phyloP scores from a whole-genome alignment of 2,113 vertebrate genomes.

The Albula goreensis region DNA sequence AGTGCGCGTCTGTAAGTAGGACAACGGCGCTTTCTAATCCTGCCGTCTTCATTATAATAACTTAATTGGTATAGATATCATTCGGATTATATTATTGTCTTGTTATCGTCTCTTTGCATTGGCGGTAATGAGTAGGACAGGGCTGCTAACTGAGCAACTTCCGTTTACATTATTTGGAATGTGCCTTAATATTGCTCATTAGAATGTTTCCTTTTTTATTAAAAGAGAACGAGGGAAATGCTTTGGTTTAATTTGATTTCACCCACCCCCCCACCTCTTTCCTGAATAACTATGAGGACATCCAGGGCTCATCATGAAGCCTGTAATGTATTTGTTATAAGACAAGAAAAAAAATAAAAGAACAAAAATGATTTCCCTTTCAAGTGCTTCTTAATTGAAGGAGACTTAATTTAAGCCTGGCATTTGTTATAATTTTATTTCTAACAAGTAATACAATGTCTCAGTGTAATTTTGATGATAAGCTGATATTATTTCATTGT shows the following conservation, averaged over 20 bases:
- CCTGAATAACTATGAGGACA: conserved; percentile 54
- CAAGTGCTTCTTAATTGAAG: conserved; percentile 60
- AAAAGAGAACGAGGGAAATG: conserved; percentile 24
- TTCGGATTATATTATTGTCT: conserved; percentile 63
- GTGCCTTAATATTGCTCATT: conserved; percentile 69
- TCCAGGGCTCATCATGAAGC: conserved; percentile 59
- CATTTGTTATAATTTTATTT: conserved; percentile 56
- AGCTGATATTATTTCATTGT: conserved; percentile 27
- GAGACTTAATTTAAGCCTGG: conserved; percentile 52
- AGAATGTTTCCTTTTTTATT: conserved; percentile 59
- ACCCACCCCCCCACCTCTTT: conserved; percentile 17
- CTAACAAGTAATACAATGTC: conserved; percentile 46
- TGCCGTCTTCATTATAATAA: conserved; percentile 60
- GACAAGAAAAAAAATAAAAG: conserved; percentile 52
- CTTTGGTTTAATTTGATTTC: conserved; percentile 65
- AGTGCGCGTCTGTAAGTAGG: conserved; percentile 53
- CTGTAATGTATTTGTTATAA: conserved; percentile 70
- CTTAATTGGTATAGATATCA: conserved; percentile 57
- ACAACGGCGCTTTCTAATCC: conserved; percentile 44
- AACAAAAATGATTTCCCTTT: conserved; percentile 51
- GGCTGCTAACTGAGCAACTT: conserved; percentile 60
- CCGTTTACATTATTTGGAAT: conserved; percentile 67
- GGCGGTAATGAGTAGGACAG: conserved; percentile 66
- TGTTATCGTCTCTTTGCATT: conserved; percentile 67
- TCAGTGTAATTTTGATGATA: conserved; percentile 14